These are phyloP conservation scores for Hydropsyche betteni DNA, from an alignment of 2,888 invertebrate genomes.

Conservation along the genomic window DNA sequence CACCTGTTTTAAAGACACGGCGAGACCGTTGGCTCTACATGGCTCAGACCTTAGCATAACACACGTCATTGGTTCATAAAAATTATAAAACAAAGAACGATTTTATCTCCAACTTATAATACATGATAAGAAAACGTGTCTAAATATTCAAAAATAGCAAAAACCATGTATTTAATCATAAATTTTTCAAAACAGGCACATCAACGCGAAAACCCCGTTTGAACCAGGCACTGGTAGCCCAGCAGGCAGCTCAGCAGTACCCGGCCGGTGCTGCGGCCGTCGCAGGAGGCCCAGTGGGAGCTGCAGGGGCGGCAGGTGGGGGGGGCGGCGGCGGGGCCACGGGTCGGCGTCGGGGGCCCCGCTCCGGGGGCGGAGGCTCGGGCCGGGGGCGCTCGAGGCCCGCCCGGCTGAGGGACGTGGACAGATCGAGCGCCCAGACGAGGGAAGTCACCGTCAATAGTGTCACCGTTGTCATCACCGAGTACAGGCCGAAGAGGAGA, in stretches of 20 bases:
- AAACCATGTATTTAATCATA: too few species aligned
- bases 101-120: too few species aligned
- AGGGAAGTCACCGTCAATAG: slow-evolving; percentile 97
- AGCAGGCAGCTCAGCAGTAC: slow-evolving; percentile 80
- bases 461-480: slow-evolving; percentile 96
- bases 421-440: slow-evolving; percentile 90
- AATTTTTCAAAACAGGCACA: slow-evolving; percentile 68
- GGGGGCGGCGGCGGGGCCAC: slow-evolving; percentile 51
- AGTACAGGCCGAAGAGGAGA: slow-evolving; percentile 82
- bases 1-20: too few species aligned
- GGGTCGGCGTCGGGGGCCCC: slow-evolving; percentile 32
- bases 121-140: too few species aligned
- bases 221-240: slow-evolving; percentile 96
- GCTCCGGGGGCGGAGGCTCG: slow-evolving; percentile 51
- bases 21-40: too few species aligned
- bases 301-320: slow-evolving; percentile 58
- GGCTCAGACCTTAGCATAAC: too few species aligned
- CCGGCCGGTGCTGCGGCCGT: slow-evolving; percentile 64
- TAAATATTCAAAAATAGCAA: too few species aligned
- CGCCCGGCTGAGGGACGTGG: slow-evolving; percentile 90
- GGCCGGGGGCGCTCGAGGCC: slow-evolving; percentile 62
- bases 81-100: too few species aligned
- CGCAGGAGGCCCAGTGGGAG: slow-evolving; percentile 55
- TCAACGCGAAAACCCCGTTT: slow-evolving; percentile 92
- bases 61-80: too few species aligned